Base-by-base conservation (phyloP, 2,797 vertebrate species). In the Coilia nasus region DNA sequence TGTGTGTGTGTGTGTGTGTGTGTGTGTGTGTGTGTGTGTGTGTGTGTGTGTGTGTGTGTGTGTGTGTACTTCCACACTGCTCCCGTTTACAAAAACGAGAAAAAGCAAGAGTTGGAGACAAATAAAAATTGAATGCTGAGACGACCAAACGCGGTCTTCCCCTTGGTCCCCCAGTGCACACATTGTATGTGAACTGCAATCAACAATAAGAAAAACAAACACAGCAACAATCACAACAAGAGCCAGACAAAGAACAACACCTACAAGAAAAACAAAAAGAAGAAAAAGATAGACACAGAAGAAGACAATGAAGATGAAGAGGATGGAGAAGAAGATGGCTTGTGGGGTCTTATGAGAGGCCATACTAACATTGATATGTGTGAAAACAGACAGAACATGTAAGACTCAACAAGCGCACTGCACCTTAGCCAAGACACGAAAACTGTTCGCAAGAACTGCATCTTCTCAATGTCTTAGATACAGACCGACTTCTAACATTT, bases 1-100 rank as follows among this genome's bases (percentile, higher is more conserved):
- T 35, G 28, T 7, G 67, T 75, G 28, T 17, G 67, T 75, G 67
- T 35, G 31, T 75, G 28, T 19, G 28, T 67, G 67, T 19, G 67
- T 75, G 67, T 35, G 31, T 41, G 31, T 41, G 15, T 75, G 67
- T 75, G 64, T 67, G 64, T 28, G 64, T 67, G 64, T 31, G 64
- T 67, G 64, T 67, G 64, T 15, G 64, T 28, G 28, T 11, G 28
- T 17, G 31, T 41, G 14, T 14, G 67, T 3, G 15, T 75, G 35
- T 41, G 67, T 75, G 67, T 35, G 67, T 35, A 15, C 31, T 19
- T 17, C 67, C 28, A 64, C 60, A 64, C 9, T 6, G 1, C n/a
- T 2, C 60, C 7, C 6, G 28, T 31, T 17, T 31, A 75, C 67
- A 75, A 28, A 75, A 12, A 75, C 41, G 41, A 75, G 31, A 14